Base-by-base conservation (phyloP, 2,888 invertebrate genomes). In the Stenoptilia bipunctidactyla region DNA sequence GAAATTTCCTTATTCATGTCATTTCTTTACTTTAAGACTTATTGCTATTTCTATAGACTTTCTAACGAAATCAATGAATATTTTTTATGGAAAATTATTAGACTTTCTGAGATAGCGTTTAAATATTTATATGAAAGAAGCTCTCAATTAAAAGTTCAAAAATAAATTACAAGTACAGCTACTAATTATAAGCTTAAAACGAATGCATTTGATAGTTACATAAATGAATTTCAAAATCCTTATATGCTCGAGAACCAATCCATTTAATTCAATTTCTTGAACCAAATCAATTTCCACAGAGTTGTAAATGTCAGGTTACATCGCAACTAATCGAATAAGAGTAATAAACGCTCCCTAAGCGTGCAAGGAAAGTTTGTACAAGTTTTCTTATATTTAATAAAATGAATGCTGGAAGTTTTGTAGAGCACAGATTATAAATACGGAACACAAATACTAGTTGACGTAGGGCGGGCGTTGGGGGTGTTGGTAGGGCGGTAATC, bases 391-490 rank as follows among this genome's bases (percentile, higher is more conserved):
- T 75, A 71, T 70, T 75, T 73, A 72, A 73, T 76, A 73, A 74
- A 73, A 73, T 66, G 65, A 66, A 60, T 72, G 61, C 65, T 73
- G 68, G 62, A 77, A 79, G 70, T 80, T 79, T 75, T 72, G 68
- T 60, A 67, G 64, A 63, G 67, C 68, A 62, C 70, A 74, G 74
- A 79, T 80, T 76, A 80, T 79, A 74, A 77, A 76, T 72, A 73
- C 59, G 67, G 66, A 80, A 80, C 73, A 77, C 76, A 80, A 82
- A 82, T 75, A 79, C 68, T 73, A 76, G 77, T 75, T 76, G 76
- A 74, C 76, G 69, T 65, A 65, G 68, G 71, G 68, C 66, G 41
- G 45, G 46, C 45, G 40, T 45, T 51, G 40, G 51, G 46, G 58
- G 52, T 60, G 58, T 61, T 60, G 41, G 51, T 55, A 57, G 52